Percentiles rank a stretch among this genome's conserved stretches.
phyloP scores from a whole-genome alignment of 2,888 invertebrate species.

The Lissonota sp. region DNA sequence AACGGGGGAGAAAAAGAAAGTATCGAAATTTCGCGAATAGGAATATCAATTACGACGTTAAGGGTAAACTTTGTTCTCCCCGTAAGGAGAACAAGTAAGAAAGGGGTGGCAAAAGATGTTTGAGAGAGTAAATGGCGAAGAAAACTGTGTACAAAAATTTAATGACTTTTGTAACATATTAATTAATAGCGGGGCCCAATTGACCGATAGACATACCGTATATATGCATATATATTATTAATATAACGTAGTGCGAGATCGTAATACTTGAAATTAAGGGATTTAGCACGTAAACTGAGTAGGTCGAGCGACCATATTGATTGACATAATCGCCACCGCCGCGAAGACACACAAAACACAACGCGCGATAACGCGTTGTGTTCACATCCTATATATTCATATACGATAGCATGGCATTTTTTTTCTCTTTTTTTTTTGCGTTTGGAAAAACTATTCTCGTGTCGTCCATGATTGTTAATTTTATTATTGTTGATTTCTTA shows the following conservation, averaged over 20 bases:
- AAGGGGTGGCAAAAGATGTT: constrained; percentile 23
- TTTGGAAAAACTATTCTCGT: neutral
- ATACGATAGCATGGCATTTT: constrained; percentile 3
- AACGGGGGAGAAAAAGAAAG: neutral
- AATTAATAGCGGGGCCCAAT: constrained; percentile 30
- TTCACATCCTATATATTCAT: neutral
- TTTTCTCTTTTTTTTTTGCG: constrained; percentile 1
- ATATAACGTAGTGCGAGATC: constrained; percentile 29
- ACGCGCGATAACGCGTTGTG: neutral
- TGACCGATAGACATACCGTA: constrained; percentile 8
- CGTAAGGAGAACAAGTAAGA: neutral
- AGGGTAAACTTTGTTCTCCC: constrained; percentile 22
- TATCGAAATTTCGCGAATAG: constrained; percentile 18
- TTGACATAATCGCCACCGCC: constrained; percentile 29
- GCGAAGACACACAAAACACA: neutral
- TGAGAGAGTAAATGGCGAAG: neutral
- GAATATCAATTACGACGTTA: constrained; percentile 48
- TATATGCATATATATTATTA: constrained; percentile 25
- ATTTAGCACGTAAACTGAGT: constrained; percentile 23
- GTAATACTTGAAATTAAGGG: constrained; percentile 43
- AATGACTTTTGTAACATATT: constrained; percentile 74
- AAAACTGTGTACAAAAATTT: constrained; percentile 45
- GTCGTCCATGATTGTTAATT: constrained; percentile 37
- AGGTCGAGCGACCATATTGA: constrained; percentile 6
- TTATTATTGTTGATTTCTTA: constrained; percentile 41